Conservation (phyloP, 1,140 invertebrate species). For the Leptonema lineaticorne region DNA sequence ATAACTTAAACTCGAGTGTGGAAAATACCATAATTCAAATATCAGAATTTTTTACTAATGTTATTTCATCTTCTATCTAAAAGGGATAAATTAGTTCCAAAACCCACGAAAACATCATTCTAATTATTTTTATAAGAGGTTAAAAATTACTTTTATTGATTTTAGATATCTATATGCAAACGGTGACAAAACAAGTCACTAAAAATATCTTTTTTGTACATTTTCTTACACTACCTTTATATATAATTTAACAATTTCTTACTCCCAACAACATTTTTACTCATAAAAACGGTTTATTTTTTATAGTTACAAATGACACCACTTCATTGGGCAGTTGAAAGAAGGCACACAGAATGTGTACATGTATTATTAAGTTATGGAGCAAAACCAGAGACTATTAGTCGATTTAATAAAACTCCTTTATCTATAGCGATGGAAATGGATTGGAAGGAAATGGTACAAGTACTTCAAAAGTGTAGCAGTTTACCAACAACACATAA, state of each 20-base stretch:
- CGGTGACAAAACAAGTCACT: too few relatives aligned
- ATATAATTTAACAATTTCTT: too few relatives aligned
- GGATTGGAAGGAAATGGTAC: constrained; percentile 46
- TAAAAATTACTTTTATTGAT: too few relatives aligned
- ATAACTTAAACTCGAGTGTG: background rate
- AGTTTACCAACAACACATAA: constrained; percentile 27
- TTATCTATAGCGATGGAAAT: constrained; percentile 71
- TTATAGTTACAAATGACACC: constrained; percentile 92
- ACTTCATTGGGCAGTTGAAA: constrained; percentile 91
- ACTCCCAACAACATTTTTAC: too few relatives aligned
- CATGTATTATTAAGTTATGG: constrained; percentile 70
- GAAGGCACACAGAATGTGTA: constrained; percentile 71
- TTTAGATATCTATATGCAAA: too few relatives aligned
- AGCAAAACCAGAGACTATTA: constrained; percentile 65
- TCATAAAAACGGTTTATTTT: constrained; percentile 25
- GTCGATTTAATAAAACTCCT: constrained; percentile 85
- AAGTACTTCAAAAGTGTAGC: constrained; percentile 40
- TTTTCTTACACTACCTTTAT: too few relatives aligned
- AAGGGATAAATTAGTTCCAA: too few relatives aligned
- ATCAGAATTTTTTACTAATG: background rate
- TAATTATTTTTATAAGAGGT: background rate
- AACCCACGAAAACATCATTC: background rate
- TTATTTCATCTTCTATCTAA: too few relatives aligned
- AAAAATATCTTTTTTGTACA: too few relatives aligned
- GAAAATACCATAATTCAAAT: background rate